These are phyloP conservation scores for Xerus inauris DNA, from an alignment of 2,113 vertebrate genomes.

Conservation along the genomic window DNA sequence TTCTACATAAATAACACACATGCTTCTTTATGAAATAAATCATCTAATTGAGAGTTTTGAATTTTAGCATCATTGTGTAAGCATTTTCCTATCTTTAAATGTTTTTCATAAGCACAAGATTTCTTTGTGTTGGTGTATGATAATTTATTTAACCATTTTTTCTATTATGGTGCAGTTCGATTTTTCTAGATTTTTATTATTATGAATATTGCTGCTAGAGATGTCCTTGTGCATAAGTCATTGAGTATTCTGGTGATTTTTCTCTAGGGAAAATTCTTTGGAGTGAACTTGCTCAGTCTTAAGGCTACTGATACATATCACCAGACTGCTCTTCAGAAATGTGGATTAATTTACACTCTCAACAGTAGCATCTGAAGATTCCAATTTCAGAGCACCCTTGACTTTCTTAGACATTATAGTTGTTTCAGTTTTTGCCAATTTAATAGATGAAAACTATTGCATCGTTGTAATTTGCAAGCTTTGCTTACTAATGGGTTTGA, in stretches of 20 bases:
- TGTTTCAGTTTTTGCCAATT: not conserved
- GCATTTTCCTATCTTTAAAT: constrained; percentile 23
- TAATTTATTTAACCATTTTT: constrained; percentile 47
- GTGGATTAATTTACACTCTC: not conserved
- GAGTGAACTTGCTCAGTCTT: not conserved
- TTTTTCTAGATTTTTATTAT: constrained; percentile 54
- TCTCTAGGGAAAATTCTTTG: not conserved
- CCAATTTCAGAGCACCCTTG: not conserved
- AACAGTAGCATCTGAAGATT: not conserved
- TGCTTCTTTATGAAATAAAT: constrained; percentile 18
- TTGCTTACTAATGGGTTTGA: not conserved
- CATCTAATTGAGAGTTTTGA: not conserved
- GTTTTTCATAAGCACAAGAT: constrained; percentile 24
- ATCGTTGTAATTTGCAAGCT: constrained; percentile 23
- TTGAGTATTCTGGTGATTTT: not conserved
- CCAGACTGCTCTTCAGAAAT: constrained; percentile 28
- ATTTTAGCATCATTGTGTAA: constrained; percentile 42
- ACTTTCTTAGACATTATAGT: not conserved
- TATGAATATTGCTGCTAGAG: not conserved
- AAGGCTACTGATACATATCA: not conserved
- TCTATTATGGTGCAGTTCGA: constrained; percentile 8
- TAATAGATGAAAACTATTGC: not conserved
- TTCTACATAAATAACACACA: not conserved
- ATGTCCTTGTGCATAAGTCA: constrained; percentile 42
- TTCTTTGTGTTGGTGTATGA: constrained; percentile 12